Conservation (phyloP, 2,888 invertebrate species). For the Gisinianus flammeolus region DNA sequence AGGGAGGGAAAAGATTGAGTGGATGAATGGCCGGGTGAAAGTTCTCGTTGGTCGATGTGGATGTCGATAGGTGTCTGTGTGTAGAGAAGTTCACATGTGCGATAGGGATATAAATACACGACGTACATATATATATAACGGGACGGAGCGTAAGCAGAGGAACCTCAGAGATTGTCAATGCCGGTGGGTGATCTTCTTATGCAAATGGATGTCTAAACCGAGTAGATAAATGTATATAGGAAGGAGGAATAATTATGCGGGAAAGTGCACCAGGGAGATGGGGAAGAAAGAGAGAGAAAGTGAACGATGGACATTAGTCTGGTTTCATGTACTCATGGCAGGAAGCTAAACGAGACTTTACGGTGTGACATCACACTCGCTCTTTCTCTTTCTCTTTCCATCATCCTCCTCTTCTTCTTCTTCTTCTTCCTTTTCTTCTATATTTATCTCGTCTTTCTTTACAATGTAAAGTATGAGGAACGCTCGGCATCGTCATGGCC, state of each 20-base stretch:
- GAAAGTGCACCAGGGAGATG: background rate
- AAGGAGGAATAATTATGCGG: slow-evolving; percentile 30
- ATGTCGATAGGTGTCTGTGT: too few species aligned
- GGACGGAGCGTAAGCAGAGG: background rate
- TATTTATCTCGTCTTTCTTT: too few species aligned
- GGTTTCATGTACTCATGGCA: slow-evolving; percentile 28
- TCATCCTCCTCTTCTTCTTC: background rate
- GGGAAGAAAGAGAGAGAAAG: slow-evolving; percentile 21
- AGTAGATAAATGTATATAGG: slow-evolving; percentile 20
- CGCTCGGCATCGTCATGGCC: too few species aligned
- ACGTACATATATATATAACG: too few species aligned
- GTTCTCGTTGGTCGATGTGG: too few species aligned
- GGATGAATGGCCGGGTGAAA: background rate
- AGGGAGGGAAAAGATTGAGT: background rate
- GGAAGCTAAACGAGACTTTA: background rate
- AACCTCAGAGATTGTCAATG: slow-evolving; percentile 9
- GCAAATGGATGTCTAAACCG: slow-evolving; percentile 32
- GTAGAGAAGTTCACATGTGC: too few species aligned
- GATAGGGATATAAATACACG: too few species aligned
- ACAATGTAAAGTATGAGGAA: background rate
- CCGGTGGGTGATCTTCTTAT: slow-evolving; percentile 36
- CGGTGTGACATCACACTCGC: background rate
- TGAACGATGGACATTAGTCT: slow-evolving; percentile 35
- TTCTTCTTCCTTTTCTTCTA: background rate
- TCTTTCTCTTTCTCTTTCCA: slow-evolving; percentile 7